Base-by-base conservation (phyloP, 35 echinoderm and acorn worm species). In the Hemicentrotus pulcherrimus region DNA sequence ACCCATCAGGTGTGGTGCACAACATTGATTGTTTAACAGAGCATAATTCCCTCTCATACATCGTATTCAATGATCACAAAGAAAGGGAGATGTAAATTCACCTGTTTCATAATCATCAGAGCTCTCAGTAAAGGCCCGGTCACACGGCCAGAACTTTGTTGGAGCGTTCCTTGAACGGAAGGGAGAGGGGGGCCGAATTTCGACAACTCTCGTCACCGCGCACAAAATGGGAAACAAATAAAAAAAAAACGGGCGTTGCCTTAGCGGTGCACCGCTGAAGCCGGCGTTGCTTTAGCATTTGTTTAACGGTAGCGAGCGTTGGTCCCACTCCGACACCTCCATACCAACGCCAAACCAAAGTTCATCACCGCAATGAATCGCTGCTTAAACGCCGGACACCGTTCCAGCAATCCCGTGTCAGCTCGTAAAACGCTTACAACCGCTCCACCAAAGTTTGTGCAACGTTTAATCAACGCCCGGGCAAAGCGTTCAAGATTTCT, bases 401-500 rank as follows among this genome's bases (percentile, higher is more conserved):
- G 11, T 65, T 65, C 14, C 60, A 65, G 60, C 60, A 65, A 65
- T 65, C 2, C 86, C 86, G 86, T 88, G 86, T 88, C 86, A 24
- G 86, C 86, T 88, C 86, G 86, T 35, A 88, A 88, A 88, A 88
- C 86, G 86, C 86, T 31, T 88, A 88, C 86, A 32, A 32, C 86
- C 86, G 86, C 86, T 88, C 86, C 86, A 88, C 86, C 86, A 88
- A 88, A 88, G 86, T 88, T 88, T 88, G 86, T 88, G 86, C 86
- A 88, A 88, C 86, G 86, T 88, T 0, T 88, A 88, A 88, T 88
- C 45, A 88, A 24, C 86, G 86, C 86, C 86, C 86, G 86, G 86
- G 86, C 86, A 88, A 88, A 88, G 86, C 86, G 86, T 88, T 88
- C 9, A 88, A 88, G 86, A 88, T 88, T 88, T 88, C 86, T 88